These are phyloP conservation scores for Tinea pellionella DNA, from an alignment of 2,888 invertebrate genomes.

Conservation along the genomic window DNA sequence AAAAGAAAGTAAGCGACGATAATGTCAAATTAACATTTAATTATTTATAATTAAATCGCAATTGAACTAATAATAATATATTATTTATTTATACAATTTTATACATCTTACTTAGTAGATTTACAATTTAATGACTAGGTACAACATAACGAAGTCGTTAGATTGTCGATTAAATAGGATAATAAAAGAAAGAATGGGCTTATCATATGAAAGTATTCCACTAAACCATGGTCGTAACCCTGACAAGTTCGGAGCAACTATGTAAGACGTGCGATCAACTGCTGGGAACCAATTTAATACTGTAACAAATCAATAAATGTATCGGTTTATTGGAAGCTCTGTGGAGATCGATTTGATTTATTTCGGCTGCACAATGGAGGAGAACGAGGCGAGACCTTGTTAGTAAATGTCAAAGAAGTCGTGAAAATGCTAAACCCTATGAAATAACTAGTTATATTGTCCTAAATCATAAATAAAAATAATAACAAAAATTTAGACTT, in stretches of 20 bases:
- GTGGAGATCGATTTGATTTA: constrained; percentile 65
- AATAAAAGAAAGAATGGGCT: neutral
- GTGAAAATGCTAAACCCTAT: constrained; percentile 21
- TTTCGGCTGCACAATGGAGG: constrained; percentile 50
- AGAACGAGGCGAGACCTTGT: constrained; percentile 55
- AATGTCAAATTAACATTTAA: no score
- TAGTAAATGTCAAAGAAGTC: constrained; percentile 61
- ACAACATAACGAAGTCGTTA: neutral
- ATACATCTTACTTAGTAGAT: no score
- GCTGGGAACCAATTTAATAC: constrained; percentile 66
- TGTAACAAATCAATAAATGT: constrained; percentile 71
- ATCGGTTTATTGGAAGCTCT: constrained; percentile 67
- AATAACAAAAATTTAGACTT: neutral
- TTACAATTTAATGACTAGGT: neutral
- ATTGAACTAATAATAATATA: no score
- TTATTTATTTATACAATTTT: no score
- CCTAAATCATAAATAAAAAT: neutral
- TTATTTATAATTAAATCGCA: no score
- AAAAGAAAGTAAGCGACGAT: neutral
- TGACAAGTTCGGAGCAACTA: constrained; percentile 5
- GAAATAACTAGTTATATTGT: neutral
- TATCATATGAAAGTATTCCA: neutral
- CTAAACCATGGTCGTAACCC: constrained; percentile 7
- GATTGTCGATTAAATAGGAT: neutral
- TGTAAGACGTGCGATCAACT: constrained; percentile 34